Evolutionary conservation across 2,888 invertebrate species (phyloP).

Genomic region (Amblyteles armatorius): DNA sequence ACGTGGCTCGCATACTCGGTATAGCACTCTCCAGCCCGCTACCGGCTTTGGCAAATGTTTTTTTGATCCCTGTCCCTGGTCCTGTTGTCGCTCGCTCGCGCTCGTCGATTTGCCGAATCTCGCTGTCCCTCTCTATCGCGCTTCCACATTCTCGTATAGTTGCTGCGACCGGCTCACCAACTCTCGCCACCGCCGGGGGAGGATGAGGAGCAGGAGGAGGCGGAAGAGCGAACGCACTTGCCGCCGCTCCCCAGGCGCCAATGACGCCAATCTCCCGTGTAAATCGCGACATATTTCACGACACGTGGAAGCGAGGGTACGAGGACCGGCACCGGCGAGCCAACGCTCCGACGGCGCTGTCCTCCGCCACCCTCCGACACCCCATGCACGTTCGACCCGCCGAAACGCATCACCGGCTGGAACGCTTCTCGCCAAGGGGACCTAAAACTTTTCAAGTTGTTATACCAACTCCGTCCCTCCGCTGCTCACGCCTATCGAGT

Average conservation of each 20-base stretch:
- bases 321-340: constrained; percentile 46
- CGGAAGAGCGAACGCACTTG: constrained; percentile 74
- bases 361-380: constrained; percentile 32
- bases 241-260: constrained; percentile 81
- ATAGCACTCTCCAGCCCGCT: constrained; percentile 47
- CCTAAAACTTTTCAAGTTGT: constrained; percentile 72
- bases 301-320: constrained; percentile 68
- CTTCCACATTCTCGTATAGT: neutral
- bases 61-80: constrained; percentile 81
- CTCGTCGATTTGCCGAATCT: constrained; percentile 32
- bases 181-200: constrained; percentile 56
- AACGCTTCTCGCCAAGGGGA: constrained; percentile 62
- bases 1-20: constrained; percentile 45
- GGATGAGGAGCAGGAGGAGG: too few relatives aligned
- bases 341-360: constrained; percentile 30
- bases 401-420: constrained; percentile 55
- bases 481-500: constrained; percentile 55
- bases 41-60: constrained; percentile 81
- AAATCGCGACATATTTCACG: constrained; percentile 85
- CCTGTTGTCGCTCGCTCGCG: constrained; percentile 38
- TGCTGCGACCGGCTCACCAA: constrained; percentile 25
- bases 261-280: constrained; percentile 84
- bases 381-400: constrained; percentile 32
- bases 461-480: constrained; percentile 64
- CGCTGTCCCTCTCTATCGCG: constrained; percentile 42